A percentile compares a stretch with the other conserved stretches of the same genome.
These are phyloP conservation scores for Diploptera punctata DNA, from an alignment of 2,888 invertebrate genomes.

Conservation along the genomic window DNA sequence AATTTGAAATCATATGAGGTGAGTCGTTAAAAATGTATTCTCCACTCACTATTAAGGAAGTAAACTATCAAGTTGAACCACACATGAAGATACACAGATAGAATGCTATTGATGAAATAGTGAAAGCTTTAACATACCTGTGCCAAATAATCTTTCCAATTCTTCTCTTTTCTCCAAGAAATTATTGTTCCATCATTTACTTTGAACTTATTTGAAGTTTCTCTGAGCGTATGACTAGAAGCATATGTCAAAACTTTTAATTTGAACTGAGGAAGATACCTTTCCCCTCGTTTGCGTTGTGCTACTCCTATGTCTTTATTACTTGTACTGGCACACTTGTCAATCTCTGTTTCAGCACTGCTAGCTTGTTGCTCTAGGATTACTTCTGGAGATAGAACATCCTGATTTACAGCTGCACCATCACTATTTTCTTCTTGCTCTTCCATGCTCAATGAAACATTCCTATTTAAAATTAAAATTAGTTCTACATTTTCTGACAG, in stretches of 20 bases:
- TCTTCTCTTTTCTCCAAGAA: conserved; percentile 36
- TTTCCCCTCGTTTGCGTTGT: conserved; percentile 34
- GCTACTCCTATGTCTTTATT: neutral
- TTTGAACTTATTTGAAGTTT: conserved; percentile 37
- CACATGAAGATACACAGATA: too few species aligned
- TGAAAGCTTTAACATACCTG: neutral
- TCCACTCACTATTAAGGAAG: too few species aligned
- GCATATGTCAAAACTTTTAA: conserved; percentile 40
- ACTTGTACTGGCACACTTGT: neutral
- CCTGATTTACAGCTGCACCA: neutral
- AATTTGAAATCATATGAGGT: too few species aligned
- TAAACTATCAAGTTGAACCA: too few species aligned
- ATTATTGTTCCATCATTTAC: conserved; percentile 35
- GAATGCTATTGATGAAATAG: too few species aligned
- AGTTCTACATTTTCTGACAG: too few species aligned
- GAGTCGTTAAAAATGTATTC: too few species aligned
- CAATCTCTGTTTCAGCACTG: neutral
- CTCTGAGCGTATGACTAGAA: conserved; percentile 30
- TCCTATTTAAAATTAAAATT: too few species aligned
- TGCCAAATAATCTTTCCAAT: neutral
- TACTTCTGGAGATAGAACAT: conserved; percentile 6
- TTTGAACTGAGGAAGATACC: conserved; percentile 40
- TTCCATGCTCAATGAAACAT: neutral
- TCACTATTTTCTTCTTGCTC: neutral
- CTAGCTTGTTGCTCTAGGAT: neutral